Conservation (phyloP, 2,888 invertebrate species). For the Ophonus ardosiacus region DNA sequence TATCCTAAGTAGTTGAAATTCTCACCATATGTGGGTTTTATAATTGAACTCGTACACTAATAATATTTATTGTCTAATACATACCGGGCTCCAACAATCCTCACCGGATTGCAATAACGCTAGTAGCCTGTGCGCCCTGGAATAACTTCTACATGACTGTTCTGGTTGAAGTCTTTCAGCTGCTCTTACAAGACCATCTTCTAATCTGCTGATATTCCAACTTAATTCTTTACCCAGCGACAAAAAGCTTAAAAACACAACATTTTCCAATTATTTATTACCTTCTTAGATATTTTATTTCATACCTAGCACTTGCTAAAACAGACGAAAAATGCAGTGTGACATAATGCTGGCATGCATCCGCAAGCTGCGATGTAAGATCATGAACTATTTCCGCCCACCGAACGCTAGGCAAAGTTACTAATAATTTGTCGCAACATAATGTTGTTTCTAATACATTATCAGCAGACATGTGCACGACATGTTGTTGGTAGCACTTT, state of each 20-base stretch:
- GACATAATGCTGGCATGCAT: conserved; percentile 88
- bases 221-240: conserved; percentile 84
- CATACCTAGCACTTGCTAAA: conserved; percentile 75
- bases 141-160: conserved; percentile 89
- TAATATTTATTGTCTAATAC: conserved; percentile 42
- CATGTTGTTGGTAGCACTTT: conserved; percentile 90
- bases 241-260: conserved; percentile 76
- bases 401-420: conserved; percentile 86
- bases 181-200: conserved; percentile 87
- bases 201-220: conserved; percentile 86
- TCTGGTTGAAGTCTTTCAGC: conserved; percentile 89
- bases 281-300: not conserved
- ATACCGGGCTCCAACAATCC: conserved; percentile 72
- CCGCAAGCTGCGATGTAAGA: conserved; percentile 87
- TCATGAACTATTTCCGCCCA: conserved; percentile 91
- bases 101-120: conserved; percentile 68
- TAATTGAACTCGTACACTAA: too few relatives aligned
- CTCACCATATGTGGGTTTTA: too few relatives aligned
- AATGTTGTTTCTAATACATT: conserved; percentile 90
- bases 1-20: too few relatives aligned
- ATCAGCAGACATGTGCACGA: conserved; percentile 87
- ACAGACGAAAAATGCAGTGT: conserved; percentile 88
- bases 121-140: conserved; percentile 71
- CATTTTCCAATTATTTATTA: not conserved
- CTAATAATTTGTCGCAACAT: conserved; percentile 89